Base-by-base conservation (phyloP, 1,140 invertebrate species). In the Listronotus bonariensis region DNA sequence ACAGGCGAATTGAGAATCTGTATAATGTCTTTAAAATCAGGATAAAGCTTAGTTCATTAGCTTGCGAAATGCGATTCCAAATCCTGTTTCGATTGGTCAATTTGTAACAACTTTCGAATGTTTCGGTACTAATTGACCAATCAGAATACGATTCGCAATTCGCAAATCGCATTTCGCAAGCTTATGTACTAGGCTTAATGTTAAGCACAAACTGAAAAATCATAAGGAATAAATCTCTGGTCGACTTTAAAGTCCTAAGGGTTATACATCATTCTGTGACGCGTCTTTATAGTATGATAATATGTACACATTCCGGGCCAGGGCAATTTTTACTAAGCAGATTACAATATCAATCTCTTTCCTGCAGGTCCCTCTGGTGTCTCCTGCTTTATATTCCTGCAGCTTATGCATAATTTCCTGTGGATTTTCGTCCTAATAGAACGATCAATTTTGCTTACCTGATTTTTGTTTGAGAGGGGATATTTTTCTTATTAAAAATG, bases 231-330 rank as follows among this genome's bases (percentile, higher is more conserved):
- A 71, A 67, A 70, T 70, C 66, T 65, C 71, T 75, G 75, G 76
- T 69, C 73, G 69, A 72, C 71, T 77, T 71, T 60, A 66, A 62
- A 64, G 64, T 70, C 72, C 67, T 72, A 69, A 68, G 43, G 63
- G 61, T 71, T 69, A 73, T 77, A 76, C 64, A 77, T 77, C 76
- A 77, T 76, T 66, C 71, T 72, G 62, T 77, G 76, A 77, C 76
- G 72, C 70, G 69, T 75, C 73, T 72, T 77, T 76, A 77, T 77
- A 76, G 76, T 75, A 77, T 77, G 76, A 77, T 77, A 77, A 77
- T 77, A 73, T 77, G 76, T 77, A 76, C 73, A 75, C 68, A 76
- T 71, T 73, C 68, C 56, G 69, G 71, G 71, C 65, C 70, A 65
- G 70, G 45, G 72, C 76, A 77, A 76, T 76, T 74, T 77, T 77